These are phyloP conservation scores for Rhinichthys klamathensis DNA, from an alignment of 2,113 vertebrate genomes.

Conservation along the genomic window DNA sequence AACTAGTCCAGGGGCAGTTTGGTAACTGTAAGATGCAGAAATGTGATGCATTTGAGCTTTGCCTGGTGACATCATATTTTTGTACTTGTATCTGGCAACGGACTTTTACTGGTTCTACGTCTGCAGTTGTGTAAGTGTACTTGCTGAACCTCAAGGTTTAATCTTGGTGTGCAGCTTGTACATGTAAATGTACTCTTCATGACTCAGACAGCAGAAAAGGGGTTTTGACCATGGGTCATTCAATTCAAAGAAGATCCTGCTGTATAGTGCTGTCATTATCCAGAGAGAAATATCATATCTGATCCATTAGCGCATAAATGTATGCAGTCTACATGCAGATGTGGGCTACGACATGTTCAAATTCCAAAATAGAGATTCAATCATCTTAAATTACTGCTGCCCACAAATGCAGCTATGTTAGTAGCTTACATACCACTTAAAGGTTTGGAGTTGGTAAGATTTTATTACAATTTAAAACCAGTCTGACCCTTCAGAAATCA, in stretches of 20 bases:
- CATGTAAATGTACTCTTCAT: constrained; percentile 7
- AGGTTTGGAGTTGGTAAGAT: too few species aligned
- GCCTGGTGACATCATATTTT: background rate
- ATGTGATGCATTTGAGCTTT: background rate
- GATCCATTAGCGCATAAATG: background rate
- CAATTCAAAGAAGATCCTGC: background rate
- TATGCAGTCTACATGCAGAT: background rate
- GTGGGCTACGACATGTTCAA: background rate
- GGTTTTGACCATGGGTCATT: constrained; percentile 2
- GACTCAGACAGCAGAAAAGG: constrained; percentile 8
- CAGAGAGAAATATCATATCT: background rate
- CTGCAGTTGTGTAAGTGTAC: background rate
- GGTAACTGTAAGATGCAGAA: background rate
- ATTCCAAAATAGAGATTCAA: background rate
- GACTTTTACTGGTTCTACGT: background rate
- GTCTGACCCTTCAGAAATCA: background rate
- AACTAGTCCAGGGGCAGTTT: background rate
- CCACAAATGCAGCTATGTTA: background rate
- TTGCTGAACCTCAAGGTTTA: background rate
- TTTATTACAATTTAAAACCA: background rate
- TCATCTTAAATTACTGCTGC: background rate
- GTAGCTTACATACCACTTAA: too few species aligned
- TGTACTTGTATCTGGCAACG: background rate
- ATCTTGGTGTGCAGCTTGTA: background rate
- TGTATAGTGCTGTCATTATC: constrained; percentile 16